A percentile compares a stretch with the other conserved stretches of the same genome.
These are phyloP conservation scores for Ophiodon elongatus DNA, from an alignment of 2,113 vertebrate genomes.

Conservation along the genomic window DNA sequence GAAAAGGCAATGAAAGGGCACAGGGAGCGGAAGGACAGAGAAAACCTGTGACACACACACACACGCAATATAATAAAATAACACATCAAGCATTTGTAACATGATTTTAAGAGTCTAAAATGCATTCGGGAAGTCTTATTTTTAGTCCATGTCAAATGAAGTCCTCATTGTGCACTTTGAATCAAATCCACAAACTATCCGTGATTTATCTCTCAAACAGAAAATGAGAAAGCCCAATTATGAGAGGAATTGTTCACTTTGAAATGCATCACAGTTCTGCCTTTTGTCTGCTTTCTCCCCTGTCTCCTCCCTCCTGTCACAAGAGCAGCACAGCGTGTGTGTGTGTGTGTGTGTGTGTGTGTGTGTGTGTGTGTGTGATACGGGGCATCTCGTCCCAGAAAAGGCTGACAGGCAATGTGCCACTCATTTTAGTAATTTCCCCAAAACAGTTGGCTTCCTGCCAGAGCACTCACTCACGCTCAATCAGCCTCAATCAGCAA, in stretches of 20 bases:
- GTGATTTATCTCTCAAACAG: constrained; percentile 30
- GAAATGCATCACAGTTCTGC: constrained; percentile 36
- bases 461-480: constrained; percentile 45
- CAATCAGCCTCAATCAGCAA: constrained; percentile 73
- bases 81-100: neutral
- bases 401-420: constrained; percentile 53
- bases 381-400: constrained; percentile 36
- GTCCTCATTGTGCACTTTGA: constrained; percentile 28
- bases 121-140: constrained; percentile 13
- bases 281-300: constrained; percentile 38
- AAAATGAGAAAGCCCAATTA: constrained; percentile 43
- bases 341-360: constrained; percentile 1
- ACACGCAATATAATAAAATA: neutral
- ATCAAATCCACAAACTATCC: constrained; percentile 20
- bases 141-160: constrained; percentile 1
- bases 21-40: neutral
- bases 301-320: constrained; percentile 37
- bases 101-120: constrained; percentile 7
- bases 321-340: constrained; percentile 7
- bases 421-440: constrained; percentile 57
- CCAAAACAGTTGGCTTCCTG: constrained; percentile 69
- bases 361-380: neutral
- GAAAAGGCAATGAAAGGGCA: neutral
- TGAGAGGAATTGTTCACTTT: constrained; percentile 44
- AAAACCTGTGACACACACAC: neutral